These are phyloP conservation scores for Cyprinodon variegatus DNA, from an alignment of 2,113 vertebrate genomes.

Conservation along the genomic window DNA sequence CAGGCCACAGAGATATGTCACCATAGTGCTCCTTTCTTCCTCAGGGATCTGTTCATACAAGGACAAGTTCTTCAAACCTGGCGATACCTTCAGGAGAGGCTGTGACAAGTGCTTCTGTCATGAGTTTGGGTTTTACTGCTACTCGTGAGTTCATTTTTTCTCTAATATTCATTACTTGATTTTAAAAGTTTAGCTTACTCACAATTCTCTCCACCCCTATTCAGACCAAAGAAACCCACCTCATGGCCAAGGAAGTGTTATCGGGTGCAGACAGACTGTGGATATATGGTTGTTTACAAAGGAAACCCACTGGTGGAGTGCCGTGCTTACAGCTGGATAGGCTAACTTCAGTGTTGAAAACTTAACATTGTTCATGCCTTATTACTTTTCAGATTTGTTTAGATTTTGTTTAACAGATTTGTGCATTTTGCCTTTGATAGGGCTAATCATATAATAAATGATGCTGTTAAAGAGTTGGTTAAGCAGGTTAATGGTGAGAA, in stretches of 20 bases:
- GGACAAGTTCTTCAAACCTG: slow-evolving; percentile 64
- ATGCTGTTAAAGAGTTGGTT: background rate
- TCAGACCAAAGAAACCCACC: slow-evolving; percentile 69
- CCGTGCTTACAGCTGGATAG: slow-evolving; percentile 74
- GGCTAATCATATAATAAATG: background rate
- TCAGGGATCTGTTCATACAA: slow-evolving; percentile 67
- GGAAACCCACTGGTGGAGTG: slow-evolving; percentile 58
- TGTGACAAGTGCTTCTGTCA: slow-evolving; percentile 73
- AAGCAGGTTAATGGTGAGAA: background rate
- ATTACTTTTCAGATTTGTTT: background rate
- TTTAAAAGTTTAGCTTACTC: background rate
- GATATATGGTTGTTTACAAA: slow-evolving; percentile 65
- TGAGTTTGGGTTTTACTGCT: slow-evolving; percentile 63
- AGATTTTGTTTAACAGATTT: background rate
- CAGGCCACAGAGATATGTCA: background rate
- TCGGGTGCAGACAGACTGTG: slow-evolving; percentile 51
- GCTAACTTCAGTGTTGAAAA: slow-evolving; percentile 39
- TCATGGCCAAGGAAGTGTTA: slow-evolving; percentile 71
- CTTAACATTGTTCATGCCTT: background rate
- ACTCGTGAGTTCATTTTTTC: slow-evolving; percentile 48
- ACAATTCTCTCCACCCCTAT: background rate
- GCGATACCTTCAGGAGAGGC: slow-evolving; percentile 67
- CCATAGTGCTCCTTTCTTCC: background rate
- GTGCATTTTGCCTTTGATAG: background rate
- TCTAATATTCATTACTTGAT: background rate